phyloP scores from a whole-genome alignment of 2,797 vertebrate species.

The Rhabdomys pumilio region DNA sequence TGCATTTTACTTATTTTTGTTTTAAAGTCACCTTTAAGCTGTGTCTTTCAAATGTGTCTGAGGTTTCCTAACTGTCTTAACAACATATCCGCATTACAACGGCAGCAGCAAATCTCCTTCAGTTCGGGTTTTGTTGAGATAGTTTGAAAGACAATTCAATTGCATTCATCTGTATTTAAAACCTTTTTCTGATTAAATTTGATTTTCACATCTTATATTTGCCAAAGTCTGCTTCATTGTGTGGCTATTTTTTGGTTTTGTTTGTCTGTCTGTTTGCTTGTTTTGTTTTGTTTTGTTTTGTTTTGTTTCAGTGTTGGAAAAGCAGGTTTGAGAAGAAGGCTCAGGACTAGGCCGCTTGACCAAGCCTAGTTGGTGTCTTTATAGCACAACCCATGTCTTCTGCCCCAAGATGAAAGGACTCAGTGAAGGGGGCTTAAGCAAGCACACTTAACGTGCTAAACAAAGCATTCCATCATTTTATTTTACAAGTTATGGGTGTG shows the following conservation, averaged over 20 bases:
- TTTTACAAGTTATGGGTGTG: conserved; percentile 67
- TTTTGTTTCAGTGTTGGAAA: neutral
- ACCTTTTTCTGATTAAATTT: conserved; percentile 76
- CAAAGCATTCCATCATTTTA: conserved; percentile 78
- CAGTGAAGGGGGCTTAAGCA: conserved; percentile 1
- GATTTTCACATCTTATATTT: conserved; percentile 55
- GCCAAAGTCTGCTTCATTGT: conserved; percentile 1
- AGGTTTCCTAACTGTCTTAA: conserved; percentile 85
- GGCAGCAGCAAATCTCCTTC: conserved; percentile 76
- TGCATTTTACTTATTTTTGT: conserved; percentile 79
- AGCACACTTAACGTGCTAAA: conserved; percentile 66
- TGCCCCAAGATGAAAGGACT: neutral
- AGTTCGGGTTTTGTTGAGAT: conserved; percentile 83
- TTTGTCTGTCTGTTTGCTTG: neutral
- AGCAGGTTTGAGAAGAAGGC: neutral
- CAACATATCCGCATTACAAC: conserved; percentile 84
- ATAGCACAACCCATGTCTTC: neutral
- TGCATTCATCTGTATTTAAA: conserved; percentile 79
- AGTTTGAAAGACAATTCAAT: conserved; percentile 83
- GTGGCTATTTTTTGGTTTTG: neutral
- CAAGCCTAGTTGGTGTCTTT: neutral
- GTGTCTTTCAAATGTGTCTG: conserved; percentile 84
- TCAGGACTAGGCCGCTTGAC: neutral
- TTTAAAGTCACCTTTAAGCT: conserved; percentile 83
- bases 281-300: neutral